These are phyloP conservation scores for Pocillopora meandrina DNA, from an alignment of 92 coral and sea anemone genomes.

Conservation along the genomic window DNA sequence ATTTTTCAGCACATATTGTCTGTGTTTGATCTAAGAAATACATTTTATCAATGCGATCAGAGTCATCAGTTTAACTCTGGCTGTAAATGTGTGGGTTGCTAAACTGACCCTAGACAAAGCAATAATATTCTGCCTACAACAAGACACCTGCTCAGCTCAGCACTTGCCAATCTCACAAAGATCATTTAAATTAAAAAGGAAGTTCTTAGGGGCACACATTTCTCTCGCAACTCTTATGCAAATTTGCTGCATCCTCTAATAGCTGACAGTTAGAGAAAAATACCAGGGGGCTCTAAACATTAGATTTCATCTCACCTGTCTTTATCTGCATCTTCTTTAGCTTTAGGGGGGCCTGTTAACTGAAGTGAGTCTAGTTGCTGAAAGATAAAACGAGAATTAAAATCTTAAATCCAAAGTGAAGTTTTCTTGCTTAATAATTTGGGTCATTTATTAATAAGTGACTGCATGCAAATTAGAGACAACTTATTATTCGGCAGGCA, in stretches of 20 bases:
- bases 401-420: neutral
- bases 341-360: slow-evolving; percentile 73
- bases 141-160: slow-evolving; percentile 24
- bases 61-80: neutral
- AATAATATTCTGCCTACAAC: neutral
- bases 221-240: slow-evolving; percentile 14
- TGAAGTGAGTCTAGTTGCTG: slow-evolving; percentile 93
- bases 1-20: neutral
- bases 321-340: slow-evolving; percentile 80
- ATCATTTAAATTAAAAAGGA: slow-evolving; percentile 19
- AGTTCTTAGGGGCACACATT: neutral
- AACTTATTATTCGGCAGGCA: neutral
- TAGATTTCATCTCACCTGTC: slow-evolving; percentile 65
- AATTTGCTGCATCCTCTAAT: neutral
- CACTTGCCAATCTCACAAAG: neutral
- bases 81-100: neutral
- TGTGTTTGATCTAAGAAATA: neutral
- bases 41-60: neutral
- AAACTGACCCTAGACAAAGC: slow-evolving; percentile 5
- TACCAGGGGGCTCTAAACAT: neutral
- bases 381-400: neutral
- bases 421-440: neutral
- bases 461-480: neutral
- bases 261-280: slow-evolving; percentile 4
- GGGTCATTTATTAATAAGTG: neutral